Evolutionary conservation across 2,888 invertebrate species (phyloP).

Genomic region (Mechanitis messenoides): DNA sequence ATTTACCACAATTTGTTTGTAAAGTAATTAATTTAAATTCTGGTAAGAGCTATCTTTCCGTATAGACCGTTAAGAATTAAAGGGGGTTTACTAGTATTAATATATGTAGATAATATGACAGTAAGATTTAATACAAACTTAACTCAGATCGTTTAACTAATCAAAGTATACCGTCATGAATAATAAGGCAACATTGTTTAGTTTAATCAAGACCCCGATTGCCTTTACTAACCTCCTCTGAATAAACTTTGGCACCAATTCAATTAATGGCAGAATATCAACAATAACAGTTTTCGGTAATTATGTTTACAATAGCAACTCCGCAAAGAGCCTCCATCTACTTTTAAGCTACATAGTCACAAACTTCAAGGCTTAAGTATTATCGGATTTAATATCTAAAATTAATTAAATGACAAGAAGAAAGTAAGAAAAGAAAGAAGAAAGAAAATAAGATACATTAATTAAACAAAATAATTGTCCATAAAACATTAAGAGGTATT

Average conservation of each 20-base stretch:
- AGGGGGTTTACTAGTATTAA: not conserved
- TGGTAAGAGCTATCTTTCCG: no score
- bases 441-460: no score
- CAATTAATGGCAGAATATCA: conserved; percentile 66
- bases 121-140: conserved; percentile 1
- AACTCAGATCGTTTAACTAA: conserved; percentile 6
- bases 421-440: no score
- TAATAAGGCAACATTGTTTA: conserved; percentile 62
- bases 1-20: no score
- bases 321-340: conserved; percentile 36
- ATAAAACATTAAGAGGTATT: no score
- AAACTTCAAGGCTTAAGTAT: conserved; percentile 29
- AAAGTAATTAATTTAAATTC: no score
- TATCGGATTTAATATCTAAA: not conserved
- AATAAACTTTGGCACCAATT: conserved; percentile 67
- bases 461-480: no score
- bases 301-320: conserved; percentile 59
- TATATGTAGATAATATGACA: not conserved
- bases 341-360: conserved; percentile 28
- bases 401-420: no score
- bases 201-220: conserved; percentile 69
- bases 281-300: conserved; percentile 69
- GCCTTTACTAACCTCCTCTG: conserved; percentile 61
- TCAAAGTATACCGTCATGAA: conserved; percentile 4
- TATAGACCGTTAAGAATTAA: no score